phyloP scores from a whole-genome alignment of 2,888 invertebrate genomes.

The Halocaridina rubra region DNA sequence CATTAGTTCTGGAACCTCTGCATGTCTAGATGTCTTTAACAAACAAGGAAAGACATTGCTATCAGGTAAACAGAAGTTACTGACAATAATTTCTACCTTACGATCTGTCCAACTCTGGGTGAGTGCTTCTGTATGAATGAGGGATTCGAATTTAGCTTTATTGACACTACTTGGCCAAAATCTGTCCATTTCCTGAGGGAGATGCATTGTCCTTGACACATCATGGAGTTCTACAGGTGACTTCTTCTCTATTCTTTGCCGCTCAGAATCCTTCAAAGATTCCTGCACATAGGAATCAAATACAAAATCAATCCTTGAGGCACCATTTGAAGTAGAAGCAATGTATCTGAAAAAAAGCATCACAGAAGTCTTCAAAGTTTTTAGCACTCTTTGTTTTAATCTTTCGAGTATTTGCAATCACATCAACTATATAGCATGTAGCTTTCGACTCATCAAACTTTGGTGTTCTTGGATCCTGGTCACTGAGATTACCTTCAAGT shows the following conservation, averaged over 20 bases:
- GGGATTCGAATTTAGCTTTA: too few relatives aligned
- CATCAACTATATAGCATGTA: not conserved
- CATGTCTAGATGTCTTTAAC: too few relatives aligned
- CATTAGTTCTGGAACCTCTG: too few relatives aligned
- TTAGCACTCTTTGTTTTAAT: not conserved
- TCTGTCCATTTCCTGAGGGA: not conserved
- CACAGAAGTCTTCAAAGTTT: not conserved
- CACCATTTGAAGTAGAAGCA: too few relatives aligned
- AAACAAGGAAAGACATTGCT: not conserved
- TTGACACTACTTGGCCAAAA: not conserved
- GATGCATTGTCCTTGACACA: not conserved
- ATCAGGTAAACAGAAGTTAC: not conserved
- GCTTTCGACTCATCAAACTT: not conserved
- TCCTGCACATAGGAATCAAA: too few relatives aligned
- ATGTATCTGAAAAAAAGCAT: too few relatives aligned
- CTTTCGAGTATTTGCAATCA: not conserved
- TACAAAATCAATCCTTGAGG: not conserved
- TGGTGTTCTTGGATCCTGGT: too few relatives aligned
- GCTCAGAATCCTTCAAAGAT: too few relatives aligned
- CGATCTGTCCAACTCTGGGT: too few relatives aligned
- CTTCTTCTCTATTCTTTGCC: too few relatives aligned
- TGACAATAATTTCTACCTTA: not conserved
- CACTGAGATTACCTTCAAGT: not conserved
- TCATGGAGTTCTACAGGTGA: too few relatives aligned
- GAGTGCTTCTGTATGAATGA: too few relatives aligned